Evolutionary conservation across 2,797 vertebrate genomes (phyloP), one percentile per base, ranked within the genome.

Genomic region (Acrocephalus scirpaceus): DNA sequence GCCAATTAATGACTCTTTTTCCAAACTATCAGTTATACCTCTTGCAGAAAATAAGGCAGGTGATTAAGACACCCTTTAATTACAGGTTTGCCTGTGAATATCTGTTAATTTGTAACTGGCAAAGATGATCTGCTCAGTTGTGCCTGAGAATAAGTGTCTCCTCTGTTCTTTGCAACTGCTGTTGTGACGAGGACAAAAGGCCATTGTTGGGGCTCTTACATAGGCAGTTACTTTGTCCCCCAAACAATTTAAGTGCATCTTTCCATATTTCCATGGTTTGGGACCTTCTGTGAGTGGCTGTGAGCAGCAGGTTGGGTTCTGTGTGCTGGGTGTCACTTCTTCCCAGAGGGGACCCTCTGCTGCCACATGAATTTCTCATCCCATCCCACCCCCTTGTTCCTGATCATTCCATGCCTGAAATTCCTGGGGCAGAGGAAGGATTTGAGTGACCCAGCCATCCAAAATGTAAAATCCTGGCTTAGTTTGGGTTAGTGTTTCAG

Each of bases 91-190:
- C 40, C 62, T 70, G 44, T 58, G 74, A 92, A 81, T 90, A 69
- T 57, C 86, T 91, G 78, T 86, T 92, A 62, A 79, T 71, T 92
- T 93, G 76, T 84, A 86, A 50, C 67, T 92, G 91, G 85, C 74
- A 66, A n/a, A n/a, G 95, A 72, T 80, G 90, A 84, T 85, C 14
- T 90, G 70, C 65, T 90, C 60, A 8, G 79, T 86, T 90, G 71
- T 83, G 62, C 51, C 61, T 90, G 83, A 56, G 90, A 84, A 78
- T 91, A 80, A 94, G 88, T 57, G 58, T 86, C 62, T 92, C 82
- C 73, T 92, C 77, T 94, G 75, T 91, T 95, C 72, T 69, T 79
- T 40, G 61, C 69, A 30, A 64, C 78, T 73, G 66, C 75, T 90
- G 75, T 58, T 93, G 56, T 60, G 47, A 8, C 25, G 4, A 66